Percentiles rank a stretch among this genome's conserved stretches.
Evolutionary conservation across 2,113 vertebrate genomes (phyloP).

Genomic region (Rattus rattus): DNA sequence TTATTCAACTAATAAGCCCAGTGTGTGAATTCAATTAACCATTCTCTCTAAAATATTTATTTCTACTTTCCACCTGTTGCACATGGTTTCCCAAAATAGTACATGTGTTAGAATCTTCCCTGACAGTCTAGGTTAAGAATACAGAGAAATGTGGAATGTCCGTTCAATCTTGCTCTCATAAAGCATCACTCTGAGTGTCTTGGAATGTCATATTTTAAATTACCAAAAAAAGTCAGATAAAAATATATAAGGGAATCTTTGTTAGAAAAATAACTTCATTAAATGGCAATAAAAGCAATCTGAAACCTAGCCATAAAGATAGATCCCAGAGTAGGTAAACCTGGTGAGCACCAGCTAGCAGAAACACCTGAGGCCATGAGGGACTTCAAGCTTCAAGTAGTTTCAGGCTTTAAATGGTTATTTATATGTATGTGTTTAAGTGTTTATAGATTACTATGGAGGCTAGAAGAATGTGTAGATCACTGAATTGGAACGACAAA

Average conservation of each 20-base stretch:
- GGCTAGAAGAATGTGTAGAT: not conserved
- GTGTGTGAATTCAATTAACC: not conserved
- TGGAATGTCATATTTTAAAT: not conserved
- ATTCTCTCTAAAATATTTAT: not conserved
- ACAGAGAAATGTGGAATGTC: not conserved
- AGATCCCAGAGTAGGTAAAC: not conserved
- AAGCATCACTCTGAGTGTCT: not conserved
- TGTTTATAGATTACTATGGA: not conserved
- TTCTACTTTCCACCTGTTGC: not conserved
- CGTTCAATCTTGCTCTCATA: not conserved
- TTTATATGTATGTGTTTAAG: not conserved
- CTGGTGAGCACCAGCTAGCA: not conserved
- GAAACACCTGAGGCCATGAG: not conserved
- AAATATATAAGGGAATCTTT: not conserved
- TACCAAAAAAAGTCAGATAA: not conserved
- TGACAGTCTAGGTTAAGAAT: not conserved
- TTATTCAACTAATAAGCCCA: not conserved
- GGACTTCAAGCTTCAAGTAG: not conserved
- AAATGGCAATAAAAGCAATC: not conserved
- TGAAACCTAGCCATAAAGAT: not conserved
- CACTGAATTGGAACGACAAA: not conserved
- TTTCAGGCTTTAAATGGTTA: not conserved
- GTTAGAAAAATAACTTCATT: not conserved
- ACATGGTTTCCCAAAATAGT: not conserved
- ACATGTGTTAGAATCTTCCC: not conserved